A percentile compares a stretch with the other conserved stretches of the same genome.
These are phyloP conservation scores for Acanthopagrus latus DNA, from an alignment of 2,797 vertebrate species.

Conservation along the genomic window DNA sequence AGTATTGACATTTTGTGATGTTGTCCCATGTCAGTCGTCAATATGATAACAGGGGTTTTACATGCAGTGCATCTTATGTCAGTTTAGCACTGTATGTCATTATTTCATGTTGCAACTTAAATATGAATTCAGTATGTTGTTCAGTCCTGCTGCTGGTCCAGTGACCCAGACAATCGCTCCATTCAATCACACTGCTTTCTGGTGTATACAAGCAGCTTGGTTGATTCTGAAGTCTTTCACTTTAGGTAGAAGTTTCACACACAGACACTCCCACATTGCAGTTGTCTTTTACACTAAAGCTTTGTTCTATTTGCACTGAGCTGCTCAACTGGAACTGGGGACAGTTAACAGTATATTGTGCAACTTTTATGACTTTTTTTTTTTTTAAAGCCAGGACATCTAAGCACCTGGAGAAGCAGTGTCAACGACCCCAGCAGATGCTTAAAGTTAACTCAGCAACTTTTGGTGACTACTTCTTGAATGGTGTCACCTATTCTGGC, in stretches of 20 bases:
- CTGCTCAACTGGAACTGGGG: constrained; percentile 37
- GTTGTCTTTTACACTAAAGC: constrained; percentile 11
- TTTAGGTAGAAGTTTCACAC: constrained; percentile 13
- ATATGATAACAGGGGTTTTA: neutral
- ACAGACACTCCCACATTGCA: constrained; percentile 23
- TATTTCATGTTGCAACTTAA: neutral
- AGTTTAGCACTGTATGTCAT: neutral
- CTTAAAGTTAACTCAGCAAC: neutral
- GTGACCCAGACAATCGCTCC: neutral
- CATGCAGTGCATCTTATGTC: neutral
- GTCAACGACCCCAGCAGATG: neutral
- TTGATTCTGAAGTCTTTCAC: neutral
- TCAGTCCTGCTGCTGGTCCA: neutral
- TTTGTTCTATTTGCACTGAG: constrained; percentile 14
- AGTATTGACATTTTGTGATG: neutral
- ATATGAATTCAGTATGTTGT: constrained; percentile 2
- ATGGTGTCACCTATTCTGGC: neutral
- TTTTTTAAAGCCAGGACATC: constrained; percentile 14
- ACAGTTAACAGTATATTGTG: constrained; percentile 25
- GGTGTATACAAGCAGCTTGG: neutral
- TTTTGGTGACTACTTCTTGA: neutral
- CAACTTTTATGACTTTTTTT: constrained; percentile 7
- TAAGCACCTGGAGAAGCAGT: constrained; percentile 12
- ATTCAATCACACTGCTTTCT: neutral
- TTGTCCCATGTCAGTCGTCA: neutral